phyloP scores from a whole-genome alignment of 2,113 vertebrate genomes.

The Trochalopteron elliotii region DNA sequence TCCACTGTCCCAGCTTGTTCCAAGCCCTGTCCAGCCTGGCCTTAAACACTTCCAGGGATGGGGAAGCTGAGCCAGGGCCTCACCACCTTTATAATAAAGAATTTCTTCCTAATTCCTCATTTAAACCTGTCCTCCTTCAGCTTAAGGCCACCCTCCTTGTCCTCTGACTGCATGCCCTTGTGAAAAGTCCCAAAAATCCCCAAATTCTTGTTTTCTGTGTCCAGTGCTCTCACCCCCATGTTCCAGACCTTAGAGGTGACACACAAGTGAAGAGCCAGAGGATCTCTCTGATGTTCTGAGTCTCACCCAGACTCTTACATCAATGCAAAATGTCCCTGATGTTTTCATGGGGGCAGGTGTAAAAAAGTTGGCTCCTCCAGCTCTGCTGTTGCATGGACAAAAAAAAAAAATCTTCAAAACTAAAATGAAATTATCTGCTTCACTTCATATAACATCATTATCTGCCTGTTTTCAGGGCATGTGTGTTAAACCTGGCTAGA shows the following conservation, averaged over 20 bases:
- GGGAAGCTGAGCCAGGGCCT: too few species aligned
- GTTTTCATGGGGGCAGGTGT: background rate
- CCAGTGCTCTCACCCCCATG: background rate
- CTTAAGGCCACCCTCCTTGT: background rate
- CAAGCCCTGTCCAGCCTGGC: background rate
- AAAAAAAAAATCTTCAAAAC: background rate
- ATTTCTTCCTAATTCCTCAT: too few species aligned
- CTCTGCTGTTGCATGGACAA: background rate
- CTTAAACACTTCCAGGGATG: background rate
- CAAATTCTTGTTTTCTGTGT: background rate
- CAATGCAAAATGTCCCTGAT: accelerated
- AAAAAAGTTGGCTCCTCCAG: background rate
- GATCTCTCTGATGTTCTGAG: background rate
- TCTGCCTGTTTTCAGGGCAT: background rate
- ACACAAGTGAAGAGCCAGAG: background rate
- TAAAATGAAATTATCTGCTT: background rate
- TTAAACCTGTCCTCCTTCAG: too few species aligned
- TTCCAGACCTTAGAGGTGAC: background rate
- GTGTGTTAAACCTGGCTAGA: too few species aligned
- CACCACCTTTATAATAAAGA: background rate
- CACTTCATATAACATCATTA: accelerated
- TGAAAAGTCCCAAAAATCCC: background rate
- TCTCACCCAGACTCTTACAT: background rate
- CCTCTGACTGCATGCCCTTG: accelerated
- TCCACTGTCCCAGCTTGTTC: background rate